Conservation (phyloP, 2,888 invertebrate genomes). For the Myopa tessellatipennis region DNA sequence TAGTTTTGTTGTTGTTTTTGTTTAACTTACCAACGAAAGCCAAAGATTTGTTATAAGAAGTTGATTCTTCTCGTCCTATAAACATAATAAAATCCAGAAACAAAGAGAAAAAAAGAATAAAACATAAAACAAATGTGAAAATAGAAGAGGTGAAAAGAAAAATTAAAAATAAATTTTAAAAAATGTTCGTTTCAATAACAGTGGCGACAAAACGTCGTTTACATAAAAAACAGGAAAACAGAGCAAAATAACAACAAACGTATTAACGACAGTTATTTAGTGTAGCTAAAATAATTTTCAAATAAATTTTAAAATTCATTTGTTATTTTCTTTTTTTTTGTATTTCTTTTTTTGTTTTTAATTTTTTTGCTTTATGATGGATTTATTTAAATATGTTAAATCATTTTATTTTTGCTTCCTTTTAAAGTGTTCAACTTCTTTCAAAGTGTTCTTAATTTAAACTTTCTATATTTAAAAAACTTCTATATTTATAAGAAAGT, state of each 20-base stretch:
- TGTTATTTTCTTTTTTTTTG: slow-evolving; percentile 35
- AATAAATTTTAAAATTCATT: slow-evolving; percentile 48
- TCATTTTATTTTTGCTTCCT: too few species aligned
- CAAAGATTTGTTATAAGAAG: slow-evolving; percentile 94
- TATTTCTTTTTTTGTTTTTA: slow-evolving; percentile 30
- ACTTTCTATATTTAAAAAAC: too few species aligned
- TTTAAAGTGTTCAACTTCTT: too few species aligned
- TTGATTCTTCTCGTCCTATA: slow-evolving; percentile 96
- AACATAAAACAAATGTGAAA: slow-evolving; percentile 76
- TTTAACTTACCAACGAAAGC: slow-evolving; percentile 90
- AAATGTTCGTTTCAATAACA: slow-evolving; percentile 22
- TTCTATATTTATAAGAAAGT: too few species aligned
- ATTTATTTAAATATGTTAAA: too few species aligned
- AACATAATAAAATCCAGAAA: slow-evolving; percentile 59
- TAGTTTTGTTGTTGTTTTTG: slow-evolving; percentile 64
- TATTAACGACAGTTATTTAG: slow-evolving; percentile 52
- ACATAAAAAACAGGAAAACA: slow-evolving; percentile 65
- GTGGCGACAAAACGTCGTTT: slow-evolving; percentile 36
- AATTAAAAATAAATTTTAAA: background rate
- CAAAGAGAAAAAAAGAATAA: slow-evolving; percentile 14
- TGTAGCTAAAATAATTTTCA: slow-evolving; percentile 26
- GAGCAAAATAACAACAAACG: slow-evolving; percentile 61
- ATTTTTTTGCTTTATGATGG: too few species aligned
- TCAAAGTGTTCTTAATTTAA: too few species aligned
- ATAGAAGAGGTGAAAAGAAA: slow-evolving; percentile 63